Evolutionary conservation across 2,113 vertebrate species (phyloP).

Genomic region (Myotis brandtii): DNA sequence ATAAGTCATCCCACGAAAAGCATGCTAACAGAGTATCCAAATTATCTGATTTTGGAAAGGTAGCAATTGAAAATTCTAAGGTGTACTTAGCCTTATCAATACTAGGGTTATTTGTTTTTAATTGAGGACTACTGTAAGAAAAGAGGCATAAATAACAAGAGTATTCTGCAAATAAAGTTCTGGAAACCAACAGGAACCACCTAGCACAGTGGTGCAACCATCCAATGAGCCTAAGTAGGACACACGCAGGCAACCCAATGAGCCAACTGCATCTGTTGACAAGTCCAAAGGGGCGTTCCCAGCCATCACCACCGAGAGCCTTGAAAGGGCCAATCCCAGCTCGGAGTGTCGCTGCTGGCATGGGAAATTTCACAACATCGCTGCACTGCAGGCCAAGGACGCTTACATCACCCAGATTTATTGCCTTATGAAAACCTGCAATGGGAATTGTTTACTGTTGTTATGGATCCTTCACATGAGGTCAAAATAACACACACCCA

Average conservation of each 20-base stretch:
- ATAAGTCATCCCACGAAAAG: neutral
- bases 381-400: neutral
- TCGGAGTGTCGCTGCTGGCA: neutral
- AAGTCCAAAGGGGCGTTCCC: neutral
- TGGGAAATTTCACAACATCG: constrained; percentile 41
- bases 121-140: neutral
- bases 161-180: neutral
- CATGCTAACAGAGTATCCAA: neutral
- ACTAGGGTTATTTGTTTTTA: neutral
- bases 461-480: constrained; percentile 55
- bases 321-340: neutral
- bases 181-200: neutral
- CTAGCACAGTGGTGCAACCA: neutral
- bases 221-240: neutral
- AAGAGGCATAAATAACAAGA: neutral
- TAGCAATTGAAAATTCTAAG: neutral
- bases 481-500: constrained; percentile 63
- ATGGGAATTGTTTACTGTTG: constrained; percentile 53
- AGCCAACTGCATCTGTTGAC: neutral
- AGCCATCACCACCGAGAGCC: neutral
- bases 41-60: neutral
- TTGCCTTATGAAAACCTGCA: constrained; percentile 46
- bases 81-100: neutral
- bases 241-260: neutral
- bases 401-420: constrained; percentile 59